Base-by-base conservation (phyloP, 2,888 invertebrate genomes). In the Anthophora plumipes region DNA sequence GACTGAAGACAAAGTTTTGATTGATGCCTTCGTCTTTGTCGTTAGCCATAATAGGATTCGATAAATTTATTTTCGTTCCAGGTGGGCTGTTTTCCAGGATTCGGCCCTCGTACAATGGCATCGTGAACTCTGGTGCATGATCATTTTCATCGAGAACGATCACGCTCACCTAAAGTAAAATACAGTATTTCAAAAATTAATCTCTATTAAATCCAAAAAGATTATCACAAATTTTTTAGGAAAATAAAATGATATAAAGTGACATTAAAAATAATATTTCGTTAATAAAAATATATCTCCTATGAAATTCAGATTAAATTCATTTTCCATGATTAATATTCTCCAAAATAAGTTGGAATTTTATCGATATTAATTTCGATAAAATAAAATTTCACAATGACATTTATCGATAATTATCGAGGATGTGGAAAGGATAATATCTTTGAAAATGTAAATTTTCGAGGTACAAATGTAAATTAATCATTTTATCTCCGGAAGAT, bases 121-220 rank as follows among this genome's bases (percentile, higher is more conserved):
- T 93, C 84, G 96, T 96, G 92, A 98, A 98, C 75, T 95, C 93
- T 0, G 98, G 98, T 5, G 97, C 95, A 90, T 98, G 98, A 90
- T 98, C 98, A 90, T 98, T 98, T 80, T 97, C 97, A 91, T 98
- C 98, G 79, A 97, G 97, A 0, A 98, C 97, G 71, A 96, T 94
- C 43, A 98, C 95, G 14, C 96, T 96, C 0, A 97, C 94, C 93
- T 94, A 66, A 12, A 84, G 25, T 11, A 7, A 12, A 69, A 57
- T 7, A 3, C 22, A 8, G 1, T 14, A 12, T 14, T 14, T 43
- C 4, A n/a, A 22, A 41, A 41, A 55, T 14, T 17, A 0, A 55
- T n/a, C 4, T 43, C 9, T 9, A 12, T 12, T 8, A 43, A n/a
- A n/a, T n/a, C n/a, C n/a, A n/a, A n/a, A n/a, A n/a, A n/a, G n/a